Evolutionary conservation across 2,113 vertebrate species (phyloP), one percentile per base, ranked within the genome.

Genomic region (Thunnus thynnus): DNA sequence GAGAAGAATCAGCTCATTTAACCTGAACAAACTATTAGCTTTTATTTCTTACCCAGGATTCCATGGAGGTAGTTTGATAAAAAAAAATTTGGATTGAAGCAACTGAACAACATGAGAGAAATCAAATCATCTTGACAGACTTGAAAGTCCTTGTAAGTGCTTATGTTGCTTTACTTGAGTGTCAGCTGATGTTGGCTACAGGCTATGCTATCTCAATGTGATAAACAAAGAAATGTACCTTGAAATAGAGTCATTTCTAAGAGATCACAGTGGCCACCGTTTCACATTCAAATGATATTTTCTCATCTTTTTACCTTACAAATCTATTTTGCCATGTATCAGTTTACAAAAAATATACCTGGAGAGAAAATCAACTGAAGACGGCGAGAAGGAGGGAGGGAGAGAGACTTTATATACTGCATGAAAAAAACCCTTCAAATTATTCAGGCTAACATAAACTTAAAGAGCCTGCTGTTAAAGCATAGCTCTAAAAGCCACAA

Each of bases 401-500:
- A 12, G 51, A 3, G 44, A 20, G 8, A 11, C 57, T 32, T 12
- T 20, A 16, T 30, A 25, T 2, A 50, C 48, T 32, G 17, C 54
- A 72, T 14, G 54, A 44, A 32, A 18, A 57, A 46, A 8, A 50
- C 46, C 9, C 36, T n/a, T 70, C 27, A 11, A 73, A 46, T 61
- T 20, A 79, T 77, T 68, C 60, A 65, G 30, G 74, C 41, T 72
- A 58, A 41, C 16, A 52, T 74, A 1, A 67, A 62, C 68, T 66
- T 44, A 48, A 30, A 66, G 65, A 82, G 72, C 52, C 41, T 32
- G 74, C 69, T 82, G 82, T 79, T 68, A 69, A 51, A 56, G 17
- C 14, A 50, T 36, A 52, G 5, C 72, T 79, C 47, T 76, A 72
- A 88, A 86, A 85, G 82, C 86, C 69, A 65, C 70, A 69, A 60